A percentile compares a stretch with the other conserved stretches of the same genome.
These are phyloP conservation scores for Amorpha juglandis DNA, from an alignment of 2,888 invertebrate genomes.

Conservation along the genomic window DNA sequence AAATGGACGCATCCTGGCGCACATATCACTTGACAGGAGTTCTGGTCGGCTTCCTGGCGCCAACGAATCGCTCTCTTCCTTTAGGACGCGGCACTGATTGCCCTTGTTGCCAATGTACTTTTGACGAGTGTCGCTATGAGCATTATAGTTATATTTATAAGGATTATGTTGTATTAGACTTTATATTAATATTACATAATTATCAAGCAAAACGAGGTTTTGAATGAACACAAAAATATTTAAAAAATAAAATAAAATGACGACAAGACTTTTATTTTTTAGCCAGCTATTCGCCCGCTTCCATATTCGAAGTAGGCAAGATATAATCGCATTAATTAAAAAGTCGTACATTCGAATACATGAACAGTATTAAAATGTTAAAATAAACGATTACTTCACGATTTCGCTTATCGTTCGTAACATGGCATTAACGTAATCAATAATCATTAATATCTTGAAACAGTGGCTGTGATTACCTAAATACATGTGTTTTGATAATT, in stretches of 20 bases:
- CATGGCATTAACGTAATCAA: constrained; percentile 47
- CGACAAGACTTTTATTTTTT: too few relatives aligned
- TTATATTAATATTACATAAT: too few relatives aligned
- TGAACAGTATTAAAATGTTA: constrained; percentile 24
- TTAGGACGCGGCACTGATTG: constrained; percentile 68
- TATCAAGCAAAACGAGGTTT: too few relatives aligned
- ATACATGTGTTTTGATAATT: constrained; percentile 56
- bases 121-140: constrained; percentile 41
- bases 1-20: constrained; percentile 23
- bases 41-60: constrained; percentile 52
- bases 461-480: constrained; percentile 72
- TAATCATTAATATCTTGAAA: constrained; percentile 63
- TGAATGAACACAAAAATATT: too few relatives aligned
- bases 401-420: constrained; percentile 33
- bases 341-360: background rate
- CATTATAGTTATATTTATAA: background rate
- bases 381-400: constrained; percentile 26
- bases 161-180: background rate
- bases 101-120: constrained; percentile 67
- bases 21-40: constrained; percentile 24
- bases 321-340: background rate
- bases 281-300: too few relatives aligned
- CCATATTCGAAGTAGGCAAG: too few relatives aligned
- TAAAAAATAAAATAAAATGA: background rate
- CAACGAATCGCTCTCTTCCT: constrained; percentile 68